Percentiles rank a stretch among this genome's conserved stretches.
Evolutionary conservation across 2,888 invertebrate genomes (phyloP).

Genomic region (Ceratothoa steindachneri): DNA sequence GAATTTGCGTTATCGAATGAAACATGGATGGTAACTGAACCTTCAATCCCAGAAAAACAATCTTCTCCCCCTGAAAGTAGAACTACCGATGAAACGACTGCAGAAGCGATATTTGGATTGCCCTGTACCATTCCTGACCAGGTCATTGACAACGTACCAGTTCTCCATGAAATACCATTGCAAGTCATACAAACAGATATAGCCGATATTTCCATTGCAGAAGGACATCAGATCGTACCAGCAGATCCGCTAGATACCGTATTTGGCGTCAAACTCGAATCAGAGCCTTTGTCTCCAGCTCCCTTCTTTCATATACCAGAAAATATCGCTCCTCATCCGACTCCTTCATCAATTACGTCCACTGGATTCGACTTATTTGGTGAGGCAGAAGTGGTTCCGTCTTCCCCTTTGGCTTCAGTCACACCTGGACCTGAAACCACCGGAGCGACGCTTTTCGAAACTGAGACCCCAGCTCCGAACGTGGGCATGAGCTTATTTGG

Average conservation of each 20-base stretch:
- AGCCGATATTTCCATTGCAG: no score
- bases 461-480: slow-evolving; percentile 41
- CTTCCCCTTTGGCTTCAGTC: slow-evolving; percentile 20
- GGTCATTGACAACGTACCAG: background rate
- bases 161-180: no score
- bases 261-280: background rate
- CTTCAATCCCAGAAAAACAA: no score
- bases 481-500: slow-evolving; percentile 46
- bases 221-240: no score
- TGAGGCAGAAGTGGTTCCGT: slow-evolving; percentile 30
- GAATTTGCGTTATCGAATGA: background rate
- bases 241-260: background rate
- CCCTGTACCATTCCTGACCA: background rate
- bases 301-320: background rate
- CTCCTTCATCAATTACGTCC: slow-evolving; percentile 8
- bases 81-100: background rate
- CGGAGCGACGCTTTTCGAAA: slow-evolving; percentile 43
- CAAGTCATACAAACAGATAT: no score
- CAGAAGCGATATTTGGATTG: background rate
- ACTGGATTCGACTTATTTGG: slow-evolving; percentile 39
- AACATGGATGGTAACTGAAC: no score
- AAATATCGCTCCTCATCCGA: slow-evolving; percentile 6
- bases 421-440: slow-evolving; percentile 46
- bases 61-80: no score
- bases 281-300: background rate